Base-by-base conservation (phyloP, 2,888 invertebrate species). In the Exephanes ischioxanthus region DNA sequence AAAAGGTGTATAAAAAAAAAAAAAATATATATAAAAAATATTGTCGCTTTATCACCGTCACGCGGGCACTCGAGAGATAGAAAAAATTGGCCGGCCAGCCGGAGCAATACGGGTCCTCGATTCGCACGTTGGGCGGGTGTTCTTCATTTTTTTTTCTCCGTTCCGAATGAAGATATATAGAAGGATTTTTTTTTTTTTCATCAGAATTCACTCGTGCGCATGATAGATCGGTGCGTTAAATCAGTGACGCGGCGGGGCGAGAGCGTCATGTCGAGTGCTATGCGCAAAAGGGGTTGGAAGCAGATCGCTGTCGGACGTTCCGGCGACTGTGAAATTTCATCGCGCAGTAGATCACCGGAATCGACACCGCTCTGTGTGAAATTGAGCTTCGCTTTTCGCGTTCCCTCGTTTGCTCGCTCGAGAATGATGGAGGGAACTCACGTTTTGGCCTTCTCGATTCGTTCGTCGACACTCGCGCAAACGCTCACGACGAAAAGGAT, bases 141-240 rank as follows among this genome's bases (percentile, higher is more conserved):
- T 72, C 51, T 63, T 71, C 41, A 26, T 33, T 45, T 58, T 55
- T 55, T 53, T 73, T 67, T 71, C 53, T 55, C 11, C 55, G 9
- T 22, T 55, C 9, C 22, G 19, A 55, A 55, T 22, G 55, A 80
- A 80, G 80, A 84, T 77, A 80, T 77, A 84, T 72, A 63, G 76
- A 67, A 55, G 73, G 37, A 61, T 45, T 63, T 66, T n/a, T 70
- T 55, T 71, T 77, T 76, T 72, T 77, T 76, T 73, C 51, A 81
- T 85, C 72, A 79, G 75, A 82, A 82, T 81, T 80, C 81, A 80
- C 68, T 83, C 83, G 70, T 55, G 70, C 83, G 85, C 67, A 75
- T 85, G 85, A 87, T 83, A 72, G 76, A 87, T 85, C 63, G 85
- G 51, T 61, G 77, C 81, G 63, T 51, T 87, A 79, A 87, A 87